A percentile compares a stretch with the other conserved stretches of the same genome.
phyloP scores from a whole-genome alignment of 2,888 invertebrate species.

The Lithophane leautieri region DNA sequence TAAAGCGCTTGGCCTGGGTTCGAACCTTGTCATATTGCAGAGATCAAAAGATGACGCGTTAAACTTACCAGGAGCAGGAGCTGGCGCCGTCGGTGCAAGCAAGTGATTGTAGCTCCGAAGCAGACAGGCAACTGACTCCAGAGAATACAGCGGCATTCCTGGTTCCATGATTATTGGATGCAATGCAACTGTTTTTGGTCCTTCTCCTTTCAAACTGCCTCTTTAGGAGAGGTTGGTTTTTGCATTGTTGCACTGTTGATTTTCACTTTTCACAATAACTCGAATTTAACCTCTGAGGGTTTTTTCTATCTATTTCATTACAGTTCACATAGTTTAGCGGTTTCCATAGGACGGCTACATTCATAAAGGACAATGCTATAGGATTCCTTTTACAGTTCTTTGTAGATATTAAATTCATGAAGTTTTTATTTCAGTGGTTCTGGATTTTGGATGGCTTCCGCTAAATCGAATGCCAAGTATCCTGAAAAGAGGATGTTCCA shows the following conservation, averaged over 20 bases:
- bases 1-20: no score
- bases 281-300: neutral
- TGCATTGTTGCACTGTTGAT: conserved; percentile 3
- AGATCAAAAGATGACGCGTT: no score
- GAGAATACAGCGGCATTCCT: conserved; percentile 73
- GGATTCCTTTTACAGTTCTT: neutral
- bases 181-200: neutral
- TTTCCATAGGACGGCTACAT: neutral
- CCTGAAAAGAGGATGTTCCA: neutral
- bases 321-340: neutral
- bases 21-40: no score
- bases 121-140: conserved; percentile 81
- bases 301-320: neutral
- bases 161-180: conserved; percentile 70
- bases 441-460: neutral
- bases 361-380: neutral
- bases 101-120: conserved; percentile 92
- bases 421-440: neutral
- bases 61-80: conserved; percentile 83
- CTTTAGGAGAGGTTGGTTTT: neutral
- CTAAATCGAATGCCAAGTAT: neutral
- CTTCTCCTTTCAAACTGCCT: conserved; percentile 3
- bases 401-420: neutral
- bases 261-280: neutral
- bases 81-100: conserved; percentile 81